Conservation (phyloP, 1,140 invertebrate genomes). For the Mylabris phalerata region DNA sequence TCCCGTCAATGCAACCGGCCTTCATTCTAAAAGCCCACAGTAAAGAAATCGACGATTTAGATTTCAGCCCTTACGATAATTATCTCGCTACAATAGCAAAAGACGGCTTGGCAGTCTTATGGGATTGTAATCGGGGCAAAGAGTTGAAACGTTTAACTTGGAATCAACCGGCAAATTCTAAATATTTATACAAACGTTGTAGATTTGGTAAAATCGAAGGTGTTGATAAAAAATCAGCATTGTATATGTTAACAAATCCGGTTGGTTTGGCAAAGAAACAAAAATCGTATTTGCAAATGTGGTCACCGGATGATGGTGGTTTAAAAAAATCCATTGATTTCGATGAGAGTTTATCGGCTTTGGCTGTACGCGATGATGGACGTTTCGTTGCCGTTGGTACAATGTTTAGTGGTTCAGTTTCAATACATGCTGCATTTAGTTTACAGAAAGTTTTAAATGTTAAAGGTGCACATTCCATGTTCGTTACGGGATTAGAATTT, state of each 20-base stretch:
- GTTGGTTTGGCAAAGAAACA: slow-evolving; percentile 59
- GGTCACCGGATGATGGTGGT: slow-evolving; percentile 54
- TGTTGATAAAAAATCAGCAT: slow-evolving; percentile 53
- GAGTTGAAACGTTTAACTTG: slow-evolving; percentile 67
- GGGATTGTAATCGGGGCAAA: slow-evolving; percentile 61
- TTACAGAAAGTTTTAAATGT: slow-evolving; percentile 79
- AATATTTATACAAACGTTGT: slow-evolving; percentile 79
- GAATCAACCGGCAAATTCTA: slow-evolving; percentile 59
- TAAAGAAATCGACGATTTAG: slow-evolving; percentile 86
- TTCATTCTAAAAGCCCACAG: slow-evolving; percentile 65
- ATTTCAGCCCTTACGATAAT: slow-evolving; percentile 73
- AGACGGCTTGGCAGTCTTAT: slow-evolving; percentile 75
- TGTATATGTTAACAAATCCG: slow-evolving; percentile 81
- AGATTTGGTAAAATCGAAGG: slow-evolving; percentile 67
- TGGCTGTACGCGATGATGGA: slow-evolving; percentile 86
- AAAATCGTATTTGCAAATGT: slow-evolving; percentile 64
- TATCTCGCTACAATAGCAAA: slow-evolving; percentile 78
- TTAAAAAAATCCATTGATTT: slow-evolving; percentile 50
- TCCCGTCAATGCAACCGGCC: slow-evolving; percentile 66
- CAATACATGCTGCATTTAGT: slow-evolving; percentile 87
- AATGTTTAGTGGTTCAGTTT: slow-evolving; percentile 85
- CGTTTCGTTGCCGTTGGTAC: slow-evolving; percentile 86
- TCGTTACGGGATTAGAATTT: slow-evolving; percentile 90
- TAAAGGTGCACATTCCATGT: slow-evolving; percentile 82
- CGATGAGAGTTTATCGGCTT: slow-evolving; percentile 71